Evolutionary conservation across 2,113 vertebrate genomes (phyloP), one percentile per base, ranked within the genome.

Genomic region (Thunnus maccoyii): DNA sequence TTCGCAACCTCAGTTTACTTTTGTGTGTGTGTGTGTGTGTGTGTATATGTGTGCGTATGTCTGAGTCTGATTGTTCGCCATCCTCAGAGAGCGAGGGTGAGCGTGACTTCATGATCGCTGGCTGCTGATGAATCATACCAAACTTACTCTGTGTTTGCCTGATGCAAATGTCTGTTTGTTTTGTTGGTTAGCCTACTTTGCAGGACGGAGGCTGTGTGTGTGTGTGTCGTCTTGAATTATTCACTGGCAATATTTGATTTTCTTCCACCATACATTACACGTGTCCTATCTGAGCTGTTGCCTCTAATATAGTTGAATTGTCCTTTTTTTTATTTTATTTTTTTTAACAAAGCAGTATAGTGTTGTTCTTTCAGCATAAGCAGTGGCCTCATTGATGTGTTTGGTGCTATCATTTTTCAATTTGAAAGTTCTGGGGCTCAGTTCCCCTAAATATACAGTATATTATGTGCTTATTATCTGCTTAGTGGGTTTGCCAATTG

Each of bases 91-190:
- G 71, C 27, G 17, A 36, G 58, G 52, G 4, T 61, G 80, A 82
- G 76, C 70, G 83, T 88, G 90, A 87, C 89, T 87, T 81, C 67
- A 69, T 82, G 85, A 88, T 82, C 52, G 6, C 61, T 52, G 78
- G 78, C 85, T 86, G 83, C 80, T 81, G 87, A 73, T 85, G 89
- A 88, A 88, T 94, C 87, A 82, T 47, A 64, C 80, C 79, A 60
- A 90, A 85, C 70, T 84, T 79, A 61, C 78, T 85, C 55, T 27
- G 72, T 86, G 87, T 90, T 91, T 89, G 92, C 85, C 44, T 51
- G 85, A 90, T 85, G 85, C 80, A 89, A 85, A 89, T 83, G 89
- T 65, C 78, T 89, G 86, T 88, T 92, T 90, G 87, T 89, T 84
- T 74, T 90, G 80, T 78, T 77, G 82, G 86, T 87, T 86, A 83